phyloP scores from a whole-genome alignment of 2,797 vertebrate species.

The Catamblyrhynchus diadema region DNA sequence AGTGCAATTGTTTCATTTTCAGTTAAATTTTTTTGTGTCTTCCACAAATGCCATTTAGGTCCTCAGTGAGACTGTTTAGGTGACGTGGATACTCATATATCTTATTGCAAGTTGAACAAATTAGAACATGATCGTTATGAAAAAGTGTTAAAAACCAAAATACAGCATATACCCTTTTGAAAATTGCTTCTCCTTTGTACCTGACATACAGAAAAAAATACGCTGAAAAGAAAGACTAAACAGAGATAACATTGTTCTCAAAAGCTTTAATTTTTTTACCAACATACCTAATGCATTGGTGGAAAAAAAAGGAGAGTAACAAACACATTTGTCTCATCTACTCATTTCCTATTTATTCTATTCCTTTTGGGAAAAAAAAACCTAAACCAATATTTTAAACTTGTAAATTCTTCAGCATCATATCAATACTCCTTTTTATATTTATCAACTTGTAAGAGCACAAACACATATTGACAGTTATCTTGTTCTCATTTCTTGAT shows the following conservation, averaged over 20 bases:
- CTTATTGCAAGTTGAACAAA: not conserved
- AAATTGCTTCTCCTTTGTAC: not conserved
- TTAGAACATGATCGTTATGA: not conserved
- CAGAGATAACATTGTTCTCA: not conserved
- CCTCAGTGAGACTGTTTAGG: not conserved
- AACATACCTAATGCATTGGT: not conserved
- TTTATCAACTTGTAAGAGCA: not conserved
- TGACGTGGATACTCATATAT: rapidly evolving
- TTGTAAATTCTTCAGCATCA: rapidly evolving
- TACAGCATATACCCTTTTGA: not conserved
- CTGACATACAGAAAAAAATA: not conserved
- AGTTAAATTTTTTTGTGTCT: not conserved
- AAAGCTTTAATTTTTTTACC: not conserved
- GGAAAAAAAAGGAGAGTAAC: not conserved
- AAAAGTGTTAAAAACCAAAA: not conserved
- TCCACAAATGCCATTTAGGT: not conserved
- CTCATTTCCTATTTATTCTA: not conserved
- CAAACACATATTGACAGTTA: not conserved
- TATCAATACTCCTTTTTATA: not conserved
- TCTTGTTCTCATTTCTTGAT: not conserved
- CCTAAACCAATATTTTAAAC: not conserved
- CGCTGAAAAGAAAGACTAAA: not conserved
- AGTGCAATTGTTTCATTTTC: not conserved
- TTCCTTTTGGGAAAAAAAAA: not conserved
- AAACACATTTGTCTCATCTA: not conserved